These are phyloP conservation scores for Perca fluviatilis DNA, from an alignment of 2,113 vertebrate species.

Conservation along the genomic window DNA sequence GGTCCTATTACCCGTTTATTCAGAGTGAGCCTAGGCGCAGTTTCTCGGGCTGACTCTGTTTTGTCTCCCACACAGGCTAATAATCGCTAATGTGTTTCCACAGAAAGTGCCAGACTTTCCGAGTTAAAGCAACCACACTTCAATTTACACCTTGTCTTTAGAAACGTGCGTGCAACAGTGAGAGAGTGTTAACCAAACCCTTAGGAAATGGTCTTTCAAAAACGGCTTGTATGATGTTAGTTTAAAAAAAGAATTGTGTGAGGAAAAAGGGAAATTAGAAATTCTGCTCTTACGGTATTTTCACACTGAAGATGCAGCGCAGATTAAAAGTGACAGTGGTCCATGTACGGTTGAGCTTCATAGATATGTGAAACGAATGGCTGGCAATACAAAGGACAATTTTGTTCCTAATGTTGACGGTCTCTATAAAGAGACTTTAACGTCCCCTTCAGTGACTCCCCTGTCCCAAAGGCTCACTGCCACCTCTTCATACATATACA, in stretches of 20 bases:
- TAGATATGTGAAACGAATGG: constrained; percentile 57
- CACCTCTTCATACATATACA: constrained; percentile 75
- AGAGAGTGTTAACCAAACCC: constrained; percentile 52
- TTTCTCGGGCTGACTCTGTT: constrained; percentile 32
- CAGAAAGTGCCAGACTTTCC: constrained; percentile 70
- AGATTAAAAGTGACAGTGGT: constrained; percentile 69
- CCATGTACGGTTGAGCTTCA: constrained; percentile 47
- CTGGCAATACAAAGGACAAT: constrained; percentile 64
- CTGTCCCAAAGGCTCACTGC: constrained; percentile 50
- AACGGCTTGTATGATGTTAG: neutral
- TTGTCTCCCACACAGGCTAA: constrained; percentile 53
- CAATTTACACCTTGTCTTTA: constrained; percentile 76
- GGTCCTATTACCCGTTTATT: neutral
- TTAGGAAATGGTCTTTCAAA: constrained; percentile 31
- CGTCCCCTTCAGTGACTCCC: constrained; percentile 49
- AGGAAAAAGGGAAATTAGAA: constrained; percentile 2
- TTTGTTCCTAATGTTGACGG: constrained; percentile 53
- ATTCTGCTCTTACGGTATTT: constrained; percentile 16
- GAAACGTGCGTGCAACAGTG: constrained; percentile 57
- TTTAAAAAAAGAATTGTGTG: constrained; percentile 13
- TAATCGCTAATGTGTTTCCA: constrained; percentile 71
- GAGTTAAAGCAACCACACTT: constrained; percentile 49
- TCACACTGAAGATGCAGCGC: constrained; percentile 5
- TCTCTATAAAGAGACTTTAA: constrained; percentile 67
- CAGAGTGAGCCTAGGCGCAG: neutral